Base-by-base conservation (phyloP, 2,888 invertebrate species). In the Tachina fera region DNA sequence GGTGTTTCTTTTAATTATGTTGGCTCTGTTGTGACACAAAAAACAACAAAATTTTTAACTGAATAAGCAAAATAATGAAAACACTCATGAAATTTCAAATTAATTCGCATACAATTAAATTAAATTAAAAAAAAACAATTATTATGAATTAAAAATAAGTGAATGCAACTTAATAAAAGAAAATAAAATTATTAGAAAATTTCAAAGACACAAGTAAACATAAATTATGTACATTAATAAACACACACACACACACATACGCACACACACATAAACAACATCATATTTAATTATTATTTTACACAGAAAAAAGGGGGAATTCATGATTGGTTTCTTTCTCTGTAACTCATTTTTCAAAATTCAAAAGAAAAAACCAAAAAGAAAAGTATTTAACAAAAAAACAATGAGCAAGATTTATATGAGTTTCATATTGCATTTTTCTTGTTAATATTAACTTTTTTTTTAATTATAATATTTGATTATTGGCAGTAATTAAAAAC, bases 311-410 rank as follows among this genome's bases (percentile, higher is more conserved):
- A 9, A 13, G n/a, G n/a, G n/a, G n/a, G 14, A 16, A 58, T 43
- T 58, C 2, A 77, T 13, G n/a, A n/a, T 47, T 79, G 41, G 13
- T 53, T 81, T 74, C 60, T 77, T 68, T 74, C 60, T 77, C 63
- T 58, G 51, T 60, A 78, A 70, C 41, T 2, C 41, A 19, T 19
- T 79, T 86, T 87, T 88, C 86, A 87, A 88, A 88, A 88, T 87
- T 87, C 87, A 86, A 83, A 77, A 80, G 63, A 86, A 74, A 78
- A 47, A 56, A 31, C 31, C 14, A 56, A 47, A 83, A 84, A 16
- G 8, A 61, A 65, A 79, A 71, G 16, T 67, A 19, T 71, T 63
- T 45, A 53, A 53, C 39, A 56, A 83, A 41, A 72, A 77, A 85
- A 79, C 75, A 60, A 86, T 72, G 75, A 72, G 41, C 65, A 72